Conservation (phyloP, 2,888 invertebrate species). For the Eugnorisma glareosa region DNA sequence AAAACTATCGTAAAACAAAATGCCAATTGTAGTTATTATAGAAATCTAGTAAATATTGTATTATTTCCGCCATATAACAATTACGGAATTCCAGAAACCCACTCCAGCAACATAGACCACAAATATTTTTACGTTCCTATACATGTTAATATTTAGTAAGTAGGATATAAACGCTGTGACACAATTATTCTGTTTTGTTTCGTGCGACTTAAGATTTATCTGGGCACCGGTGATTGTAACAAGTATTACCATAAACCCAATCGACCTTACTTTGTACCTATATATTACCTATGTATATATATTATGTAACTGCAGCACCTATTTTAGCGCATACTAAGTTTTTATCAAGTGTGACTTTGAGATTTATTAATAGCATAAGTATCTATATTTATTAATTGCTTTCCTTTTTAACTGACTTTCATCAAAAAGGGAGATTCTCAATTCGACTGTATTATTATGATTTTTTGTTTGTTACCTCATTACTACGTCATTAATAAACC, state of each 20-base stretch:
- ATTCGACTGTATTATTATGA: no score
- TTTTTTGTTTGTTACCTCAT: no score
- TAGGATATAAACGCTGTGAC: constrained; percentile 65
- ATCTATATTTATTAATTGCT: constrained; percentile 30
- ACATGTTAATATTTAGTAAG: constrained; percentile 59
- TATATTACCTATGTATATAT: constrained; percentile 21
- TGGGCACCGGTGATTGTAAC: constrained; percentile 63
- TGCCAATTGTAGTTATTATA: background rate
- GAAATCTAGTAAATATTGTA: background rate
- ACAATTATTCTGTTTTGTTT: constrained; percentile 73
- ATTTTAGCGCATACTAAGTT: constrained; percentile 41
- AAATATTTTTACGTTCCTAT: constrained; percentile 48
- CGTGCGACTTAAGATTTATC: constrained; percentile 77
- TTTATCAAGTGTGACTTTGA: constrained; percentile 43
- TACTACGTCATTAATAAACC: no score
- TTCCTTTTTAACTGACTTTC: no score
- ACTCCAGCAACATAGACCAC: constrained; percentile 16
- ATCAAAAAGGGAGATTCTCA: no score
- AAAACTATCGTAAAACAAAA: constrained; percentile 1
- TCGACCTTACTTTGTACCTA: constrained; percentile 73
- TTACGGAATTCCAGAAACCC: constrained; percentile 16
- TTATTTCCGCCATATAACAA: constrained; percentile 4
- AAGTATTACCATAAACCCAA: constrained; percentile 75
- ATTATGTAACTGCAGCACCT: constrained; percentile 50
- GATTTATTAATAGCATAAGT: constrained; percentile 29